Percentiles rank a stretch among this genome's conserved stretches.
These are phyloP conservation scores for Pygoscelis adeliae DNA, from an alignment of 2,113 vertebrate species.

Conservation along the genomic window DNA sequence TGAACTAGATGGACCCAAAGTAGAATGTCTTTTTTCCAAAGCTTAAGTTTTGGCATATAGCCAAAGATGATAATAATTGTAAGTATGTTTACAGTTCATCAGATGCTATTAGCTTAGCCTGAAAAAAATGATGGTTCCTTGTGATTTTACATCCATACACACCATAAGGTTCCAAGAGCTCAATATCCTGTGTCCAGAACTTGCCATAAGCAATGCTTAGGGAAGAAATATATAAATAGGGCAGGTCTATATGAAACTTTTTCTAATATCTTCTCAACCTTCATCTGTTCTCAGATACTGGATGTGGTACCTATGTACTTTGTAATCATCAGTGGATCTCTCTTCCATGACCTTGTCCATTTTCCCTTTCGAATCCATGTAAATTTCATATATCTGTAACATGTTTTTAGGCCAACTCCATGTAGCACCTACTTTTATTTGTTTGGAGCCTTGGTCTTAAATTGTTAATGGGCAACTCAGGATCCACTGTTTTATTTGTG, in stretches of 20 bases:
- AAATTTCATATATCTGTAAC: background rate
- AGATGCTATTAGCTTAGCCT: background rate
- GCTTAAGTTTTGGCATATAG: background rate
- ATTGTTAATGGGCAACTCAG: background rate
- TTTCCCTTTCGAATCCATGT: background rate
- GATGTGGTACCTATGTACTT: fast-evolving
- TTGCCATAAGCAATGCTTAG: background rate
- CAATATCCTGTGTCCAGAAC: background rate
- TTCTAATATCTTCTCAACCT: background rate
- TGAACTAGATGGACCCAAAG: background rate
- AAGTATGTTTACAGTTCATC: background rate
- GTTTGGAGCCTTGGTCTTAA: background rate
- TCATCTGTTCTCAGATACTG: background rate
- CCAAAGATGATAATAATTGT: background rate
- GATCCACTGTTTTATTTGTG: background rate
- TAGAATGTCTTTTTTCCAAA: background rate
- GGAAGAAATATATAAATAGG: background rate
- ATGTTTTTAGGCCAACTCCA: background rate
- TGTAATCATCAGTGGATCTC: background rate
- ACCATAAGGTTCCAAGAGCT: background rate
- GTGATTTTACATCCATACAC: background rate
- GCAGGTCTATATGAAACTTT: fast-evolving
- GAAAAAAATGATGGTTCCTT: background rate
- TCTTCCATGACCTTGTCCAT: background rate
- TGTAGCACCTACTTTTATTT: background rate